Evolutionary conservation across 2,797 vertebrate species (phyloP).

Genomic region (Spheniscus humboldti): DNA sequence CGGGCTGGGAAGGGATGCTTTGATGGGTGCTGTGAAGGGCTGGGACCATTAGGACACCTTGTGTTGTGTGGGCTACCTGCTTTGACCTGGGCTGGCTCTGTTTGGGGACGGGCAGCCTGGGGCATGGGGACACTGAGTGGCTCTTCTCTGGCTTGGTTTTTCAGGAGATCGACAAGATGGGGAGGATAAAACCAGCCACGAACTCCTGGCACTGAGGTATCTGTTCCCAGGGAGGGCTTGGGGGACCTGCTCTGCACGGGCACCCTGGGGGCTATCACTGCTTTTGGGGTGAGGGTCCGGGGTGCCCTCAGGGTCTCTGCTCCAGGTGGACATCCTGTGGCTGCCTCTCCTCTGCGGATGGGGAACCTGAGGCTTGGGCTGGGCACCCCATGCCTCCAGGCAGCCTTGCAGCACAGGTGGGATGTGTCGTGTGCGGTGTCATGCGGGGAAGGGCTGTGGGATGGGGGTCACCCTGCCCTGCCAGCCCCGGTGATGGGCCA

Average conservation of each 20-base stretch:
- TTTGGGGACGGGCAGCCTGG: background rate
- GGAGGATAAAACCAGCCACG: conserved; percentile 82
- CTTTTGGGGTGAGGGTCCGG: background rate
- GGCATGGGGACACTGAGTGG: background rate
- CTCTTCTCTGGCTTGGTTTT: conserved; percentile 21
- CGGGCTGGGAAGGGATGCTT: background rate
- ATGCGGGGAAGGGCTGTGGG: background rate
- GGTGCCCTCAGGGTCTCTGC: background rate
- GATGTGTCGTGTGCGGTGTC: rapidly evolving
- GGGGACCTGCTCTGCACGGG: background rate
- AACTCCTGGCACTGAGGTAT: conserved; percentile 87
- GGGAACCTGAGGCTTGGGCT: background rate
- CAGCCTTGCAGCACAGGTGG: background rate
- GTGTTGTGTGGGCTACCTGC: rapidly evolving
- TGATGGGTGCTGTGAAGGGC: background rate
- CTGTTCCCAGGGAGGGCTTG: background rate
- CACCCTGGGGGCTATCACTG: background rate
- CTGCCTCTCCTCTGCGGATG: background rate
- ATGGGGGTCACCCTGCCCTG: background rate
- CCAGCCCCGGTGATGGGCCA: background rate
- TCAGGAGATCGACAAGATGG: conserved; percentile 81
- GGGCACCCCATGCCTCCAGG: background rate
- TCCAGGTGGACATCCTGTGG: background rate
- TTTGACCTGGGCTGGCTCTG: background rate
- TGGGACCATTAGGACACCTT: background rate